Base-by-base conservation (phyloP, 2,113 vertebrate species). In the Triplophysa dalaica region DNA sequence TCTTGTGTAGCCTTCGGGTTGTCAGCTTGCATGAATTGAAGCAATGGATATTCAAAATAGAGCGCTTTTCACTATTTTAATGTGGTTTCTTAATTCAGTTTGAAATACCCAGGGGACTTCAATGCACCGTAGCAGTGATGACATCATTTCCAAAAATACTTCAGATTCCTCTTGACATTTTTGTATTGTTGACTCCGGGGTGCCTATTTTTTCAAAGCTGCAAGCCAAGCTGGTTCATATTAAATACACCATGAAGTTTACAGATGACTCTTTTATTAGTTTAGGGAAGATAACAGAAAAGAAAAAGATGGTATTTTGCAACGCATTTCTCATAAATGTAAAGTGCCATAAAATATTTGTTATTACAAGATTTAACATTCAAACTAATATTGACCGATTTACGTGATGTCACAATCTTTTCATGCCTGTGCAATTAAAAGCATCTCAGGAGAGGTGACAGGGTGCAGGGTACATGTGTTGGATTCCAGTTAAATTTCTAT, bases 101-200 rank as follows among this genome's bases (percentile, higher is more conserved):
- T 0, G 48, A 24, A 54, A 69, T 62, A 19, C 19, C 41, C 11
- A 45, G 48, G 48, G 52, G 52, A 21, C 61, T 45, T 45, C 5
- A 12, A 7, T 38, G 33, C 7, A 38, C 33, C 10, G 43, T 45
- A 45, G 43, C 43, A 45, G 43, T 12, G 9, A 52, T 5, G 14
- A 52, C 50, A 52, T 4, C 17, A 13, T 21, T 56, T 11, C 54
- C 21, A 45, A 66, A 74, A 64, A 58, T 66, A 66, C 70, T 62
- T 48, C n/a, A 56, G 61, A 26, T 65, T 19, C 22, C 45, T 24
- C 41, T 29, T 67, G 79, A 66, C 69, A 75, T 80, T 74, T 73
- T 61, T 38, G 17, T 76, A 52, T 13, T 52, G 24, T 17, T 19
- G 43, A 43, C 22, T 29, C 24, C 26, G 13, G n/a, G 60, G 12